Evolutionary conservation across 2,888 invertebrate species (phyloP).

Genomic region (Emmelina monodactyla): DNA sequence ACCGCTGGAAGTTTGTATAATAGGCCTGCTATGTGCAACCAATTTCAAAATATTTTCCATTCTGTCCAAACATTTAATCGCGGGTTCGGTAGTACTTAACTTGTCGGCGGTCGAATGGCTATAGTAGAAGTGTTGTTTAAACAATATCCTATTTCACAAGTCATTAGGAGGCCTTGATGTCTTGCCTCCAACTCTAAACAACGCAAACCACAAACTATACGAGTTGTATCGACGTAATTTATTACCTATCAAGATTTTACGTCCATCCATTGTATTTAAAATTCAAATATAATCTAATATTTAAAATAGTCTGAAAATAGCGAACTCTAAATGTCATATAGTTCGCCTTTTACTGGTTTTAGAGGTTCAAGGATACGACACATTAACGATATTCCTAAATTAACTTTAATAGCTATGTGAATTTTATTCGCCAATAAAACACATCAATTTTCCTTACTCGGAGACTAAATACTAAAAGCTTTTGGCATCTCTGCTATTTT

Average conservation of each 20-base stretch:
- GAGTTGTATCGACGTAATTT: neutral
- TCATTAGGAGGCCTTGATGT: conserved; percentile 4
- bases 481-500: no score
- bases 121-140: conserved; percentile 34
- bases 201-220: no score
- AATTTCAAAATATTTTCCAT: no score
- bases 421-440: no score
- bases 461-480: no score
- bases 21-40: no score
- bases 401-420: no score
- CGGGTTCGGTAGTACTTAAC: no score
- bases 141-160: conserved; percentile 33
- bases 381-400: no score
- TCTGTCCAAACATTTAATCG: no score
- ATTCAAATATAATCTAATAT: neutral
- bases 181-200: neutral
- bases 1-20: no score
- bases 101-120: conserved; percentile 10
- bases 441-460: no score
- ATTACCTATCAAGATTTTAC: neutral
- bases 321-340: neutral
- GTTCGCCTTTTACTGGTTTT: neutral
- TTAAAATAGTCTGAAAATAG: neutral
- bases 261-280: neutral
- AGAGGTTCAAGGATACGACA: neutral